Percentiles rank a stretch among this genome's conserved stretches.
Conservation (phyloP, 2,888 invertebrate species). For the Craniophora ligustri region DNA sequence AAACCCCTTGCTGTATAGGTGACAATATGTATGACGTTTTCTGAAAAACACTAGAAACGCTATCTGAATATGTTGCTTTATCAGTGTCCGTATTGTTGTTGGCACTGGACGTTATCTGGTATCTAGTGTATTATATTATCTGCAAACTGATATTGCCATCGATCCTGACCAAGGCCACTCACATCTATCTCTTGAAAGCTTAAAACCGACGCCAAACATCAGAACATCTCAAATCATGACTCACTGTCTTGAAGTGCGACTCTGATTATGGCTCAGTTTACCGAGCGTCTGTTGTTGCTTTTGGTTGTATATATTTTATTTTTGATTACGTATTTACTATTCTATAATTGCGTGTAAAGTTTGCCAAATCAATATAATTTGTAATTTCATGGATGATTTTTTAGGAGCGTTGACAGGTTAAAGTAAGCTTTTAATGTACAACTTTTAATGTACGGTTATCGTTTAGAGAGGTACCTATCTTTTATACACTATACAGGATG, state of each 20-base stretch:
- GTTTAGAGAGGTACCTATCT: too few relatives aligned
- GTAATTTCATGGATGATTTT: background rate
- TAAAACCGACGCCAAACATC: background rate
- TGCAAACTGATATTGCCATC: constrained; percentile 45
- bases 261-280: constrained; percentile 1
- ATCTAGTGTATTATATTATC: constrained; percentile 60
- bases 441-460: too few relatives aligned
- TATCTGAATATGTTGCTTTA: constrained; percentile 53
- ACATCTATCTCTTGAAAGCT: background rate
- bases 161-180: constrained; percentile 30
- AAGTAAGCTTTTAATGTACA: too few relatives aligned
- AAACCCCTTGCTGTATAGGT: constrained; percentile 1
- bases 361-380: background rate
- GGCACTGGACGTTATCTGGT: constrained; percentile 72
- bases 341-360: too few relatives aligned
- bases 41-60: constrained; percentile 49
- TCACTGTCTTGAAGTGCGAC: background rate
- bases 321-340: too few relatives aligned
- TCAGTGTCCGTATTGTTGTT: constrained; percentile 69
- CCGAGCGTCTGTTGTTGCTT: background rate
- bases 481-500: too few relatives aligned
- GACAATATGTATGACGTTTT: constrained; percentile 14
- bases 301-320: background rate
- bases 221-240: background rate
- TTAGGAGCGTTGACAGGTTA: background rate